Evolutionary conservation across 2,113 vertebrate genomes (phyloP), one percentile per base, ranked within the genome.

Genomic region (Corythornis madagascariensis): DNA sequence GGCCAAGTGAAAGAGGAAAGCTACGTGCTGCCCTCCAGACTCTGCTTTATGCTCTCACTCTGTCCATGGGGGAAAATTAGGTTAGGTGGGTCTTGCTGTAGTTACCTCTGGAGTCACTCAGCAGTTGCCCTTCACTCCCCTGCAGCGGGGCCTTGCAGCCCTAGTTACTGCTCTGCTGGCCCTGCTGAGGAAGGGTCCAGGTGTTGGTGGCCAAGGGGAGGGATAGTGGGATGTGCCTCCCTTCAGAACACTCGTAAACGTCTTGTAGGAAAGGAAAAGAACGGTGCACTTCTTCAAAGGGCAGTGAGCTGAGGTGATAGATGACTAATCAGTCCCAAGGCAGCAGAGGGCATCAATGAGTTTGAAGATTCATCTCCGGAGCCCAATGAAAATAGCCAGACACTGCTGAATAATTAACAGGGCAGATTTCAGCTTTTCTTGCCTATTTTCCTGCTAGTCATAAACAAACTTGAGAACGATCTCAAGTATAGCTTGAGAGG

Each of bases 321-420:
- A 38, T 13, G 89, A 16, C 84, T n/a, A 13, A 67, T 63, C 92
- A 64, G 86, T 89, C 69, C 94, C 94, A 83, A 75, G 92, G 95
- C 94, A 95, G 92, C 94, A 94, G 95, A 95, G 95, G 95, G 94
- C 95, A 96, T 92, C 95, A 50, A 19, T 14, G 95, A 94, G 94
- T 96, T 86, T 92, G 92, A 56, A 90, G 92, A 88, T 59, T 18
- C 80, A 40, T 52, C 80, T 40, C 64, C 2, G 21, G 40, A 64
- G 56, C 81, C 3, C 56, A 52, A 8, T 8, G 60, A 81, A 35
- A 83, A 3, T 0, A 7, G 74, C 28, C 83, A 22, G 65, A 16
- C 42, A 2, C 57, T 0, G 33, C 1, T 3, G 48, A 50, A 11
- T 3, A 35, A n/a, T 7, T 42, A 10, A 9, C 31, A 1, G 9